Percentiles rank a stretch among this genome's conserved stretches.
phyloP scores from a whole-genome alignment of 2,797 vertebrate species.

The Menidia menidia region DNA sequence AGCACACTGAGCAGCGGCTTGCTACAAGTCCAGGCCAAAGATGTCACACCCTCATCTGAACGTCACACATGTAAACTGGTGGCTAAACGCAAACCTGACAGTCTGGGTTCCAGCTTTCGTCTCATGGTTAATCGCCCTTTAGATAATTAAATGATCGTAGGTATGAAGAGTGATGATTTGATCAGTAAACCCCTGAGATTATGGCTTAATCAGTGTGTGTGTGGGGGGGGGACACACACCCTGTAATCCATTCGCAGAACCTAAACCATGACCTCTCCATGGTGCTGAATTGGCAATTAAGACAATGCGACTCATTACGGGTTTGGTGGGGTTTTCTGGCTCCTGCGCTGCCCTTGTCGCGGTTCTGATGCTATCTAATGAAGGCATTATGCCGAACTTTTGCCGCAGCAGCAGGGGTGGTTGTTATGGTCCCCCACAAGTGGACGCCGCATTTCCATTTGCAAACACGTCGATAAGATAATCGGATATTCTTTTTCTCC shows the following conservation, averaged over 20 bases:
- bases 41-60: conserved; percentile 54
- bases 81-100: conserved; percentile 14
- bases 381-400: conserved; percentile 65
- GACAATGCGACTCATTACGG: conserved; percentile 21
- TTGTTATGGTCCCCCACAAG: conserved; percentile 61
- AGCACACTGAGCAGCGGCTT: conserved; percentile 15
- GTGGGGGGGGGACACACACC: background rate
- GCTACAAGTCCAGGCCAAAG: conserved; percentile 43
- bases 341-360: conserved; percentile 53
- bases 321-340: background rate
- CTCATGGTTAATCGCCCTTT: background rate
- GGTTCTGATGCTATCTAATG: conserved; percentile 36
- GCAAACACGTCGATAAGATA: conserved; percentile 53
- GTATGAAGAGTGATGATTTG: conserved; percentile 11
- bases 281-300: conserved; percentile 69
- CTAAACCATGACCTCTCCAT: conserved; percentile 69
- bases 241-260: conserved; percentile 25
- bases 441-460: conserved; percentile 64
- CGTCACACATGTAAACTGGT: conserved; percentile 23
- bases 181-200: conserved; percentile 29
- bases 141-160: conserved; percentile 19
- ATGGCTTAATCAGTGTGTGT: conserved; percentile 14
- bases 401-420: conserved; percentile 78
- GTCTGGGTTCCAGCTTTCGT: conserved; percentile 1
- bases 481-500: conserved; percentile 39